A percentile compares a stretch with the other conserved stretches of the same genome.
Evolutionary conservation across 2,113 vertebrate species (phyloP).

Genomic region (Nothoprocta pentlandii): DNA sequence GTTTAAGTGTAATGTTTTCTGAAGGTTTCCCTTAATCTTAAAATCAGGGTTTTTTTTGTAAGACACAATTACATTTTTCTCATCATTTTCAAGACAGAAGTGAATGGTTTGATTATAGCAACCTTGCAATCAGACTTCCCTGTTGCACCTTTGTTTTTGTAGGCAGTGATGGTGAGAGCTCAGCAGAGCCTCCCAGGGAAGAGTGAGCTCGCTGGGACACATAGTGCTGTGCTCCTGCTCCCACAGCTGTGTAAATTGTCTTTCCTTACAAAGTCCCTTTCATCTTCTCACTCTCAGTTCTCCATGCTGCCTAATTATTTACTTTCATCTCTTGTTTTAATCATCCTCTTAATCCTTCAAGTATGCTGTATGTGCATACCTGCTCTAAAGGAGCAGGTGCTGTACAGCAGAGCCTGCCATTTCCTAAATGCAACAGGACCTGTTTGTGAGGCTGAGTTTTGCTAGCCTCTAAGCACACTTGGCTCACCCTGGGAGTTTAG

Average conservation of each 20-base stretch:
- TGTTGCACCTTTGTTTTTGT: background rate
- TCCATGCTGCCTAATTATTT: constrained; percentile 36
- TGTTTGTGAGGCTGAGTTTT: background rate
- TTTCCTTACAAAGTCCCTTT: constrained; percentile 24
- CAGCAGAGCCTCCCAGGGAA: background rate
- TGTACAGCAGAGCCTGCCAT: background rate
- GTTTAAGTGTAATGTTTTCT: constrained; percentile 61
- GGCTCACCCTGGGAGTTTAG: background rate
- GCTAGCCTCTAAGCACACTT: background rate
- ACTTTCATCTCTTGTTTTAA: constrained; percentile 34
- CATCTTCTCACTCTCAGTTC: constrained; percentile 2
- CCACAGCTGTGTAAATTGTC: background rate
- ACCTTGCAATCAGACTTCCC: constrained; percentile 17
- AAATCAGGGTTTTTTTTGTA: background rate
- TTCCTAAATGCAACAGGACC: background rate
- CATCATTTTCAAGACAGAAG: constrained; percentile 43
- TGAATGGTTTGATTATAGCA: constrained; percentile 24
- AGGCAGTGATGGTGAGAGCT: constrained; percentile 1
- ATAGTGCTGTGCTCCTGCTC: background rate
- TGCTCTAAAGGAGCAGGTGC: background rate
- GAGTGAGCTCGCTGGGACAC: background rate
- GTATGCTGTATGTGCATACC: background rate
- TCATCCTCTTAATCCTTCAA: constrained; percentile 44
- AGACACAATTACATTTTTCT: constrained; percentile 48
- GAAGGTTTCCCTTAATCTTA: constrained; percentile 53